A percentile compares a stretch with the other conserved stretches of the same genome.
These are phyloP conservation scores for Coturnix japonica DNA, from an alignment of 2,113 vertebrate species.

Conservation along the genomic window DNA sequence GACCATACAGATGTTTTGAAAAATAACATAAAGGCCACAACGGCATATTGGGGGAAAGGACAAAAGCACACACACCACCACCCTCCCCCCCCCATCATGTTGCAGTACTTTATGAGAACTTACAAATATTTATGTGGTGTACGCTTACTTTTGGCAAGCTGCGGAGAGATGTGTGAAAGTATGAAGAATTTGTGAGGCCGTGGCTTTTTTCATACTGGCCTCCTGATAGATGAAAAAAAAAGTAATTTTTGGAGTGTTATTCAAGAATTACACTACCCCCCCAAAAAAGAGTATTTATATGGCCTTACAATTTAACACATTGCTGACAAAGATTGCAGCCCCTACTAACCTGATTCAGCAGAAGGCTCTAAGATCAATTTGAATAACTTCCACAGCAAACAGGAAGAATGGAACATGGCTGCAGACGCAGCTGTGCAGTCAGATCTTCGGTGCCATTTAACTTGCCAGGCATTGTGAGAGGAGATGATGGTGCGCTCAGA, in stretches of 20 bases:
- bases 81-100: neutral
- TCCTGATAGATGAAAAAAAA: neutral
- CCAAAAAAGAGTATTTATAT: neutral
- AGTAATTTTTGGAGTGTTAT: neutral
- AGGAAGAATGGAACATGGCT: neutral
- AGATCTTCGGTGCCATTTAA: neutral
- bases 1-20: neutral
- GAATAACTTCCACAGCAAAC: neutral
- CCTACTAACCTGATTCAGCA: neutral
- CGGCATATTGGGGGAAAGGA: neutral
- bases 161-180: neutral
- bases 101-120: neutral
- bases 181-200: neutral
- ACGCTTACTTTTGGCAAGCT: neutral
- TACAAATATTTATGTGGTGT: neutral
- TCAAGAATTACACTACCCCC: neutral
- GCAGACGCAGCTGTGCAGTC: neutral
- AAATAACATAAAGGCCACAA: neutral
- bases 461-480: neutral
- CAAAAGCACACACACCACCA: no score
- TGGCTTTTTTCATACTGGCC: neutral
- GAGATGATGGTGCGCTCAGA: neutral
- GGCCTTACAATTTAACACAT: neutral
- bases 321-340: neutral
- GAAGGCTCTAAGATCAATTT: neutral